These are phyloP conservation scores for Cotesia chilonis DNA, from an alignment of 1,140 invertebrate genomes.

Conservation along the genomic window DNA sequence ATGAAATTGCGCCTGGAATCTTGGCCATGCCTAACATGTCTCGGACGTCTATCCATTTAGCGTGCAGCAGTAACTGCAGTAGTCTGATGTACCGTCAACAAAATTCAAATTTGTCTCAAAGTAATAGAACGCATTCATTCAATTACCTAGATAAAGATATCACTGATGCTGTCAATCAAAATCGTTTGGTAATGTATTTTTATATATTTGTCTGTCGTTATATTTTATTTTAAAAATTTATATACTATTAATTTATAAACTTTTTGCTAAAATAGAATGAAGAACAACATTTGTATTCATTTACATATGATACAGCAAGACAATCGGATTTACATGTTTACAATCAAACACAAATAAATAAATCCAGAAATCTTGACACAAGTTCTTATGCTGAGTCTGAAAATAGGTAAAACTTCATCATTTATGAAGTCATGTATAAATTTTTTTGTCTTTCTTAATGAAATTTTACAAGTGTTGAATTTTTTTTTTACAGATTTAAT, in stretches of 20 bases:
- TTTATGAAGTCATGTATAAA: conserved; percentile 7
- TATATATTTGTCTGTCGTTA: neutral
- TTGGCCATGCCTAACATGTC: conserved; percentile 86
- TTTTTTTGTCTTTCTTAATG: neutral
- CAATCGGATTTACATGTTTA: conserved; percentile 39
- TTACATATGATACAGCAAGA: conserved; percentile 32
- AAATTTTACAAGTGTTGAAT: conserved; percentile 1
- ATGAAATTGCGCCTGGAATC: conserved; percentile 78
- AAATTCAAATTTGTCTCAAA: conserved; percentile 46
- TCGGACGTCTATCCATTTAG: conserved; percentile 67
- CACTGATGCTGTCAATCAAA: conserved; percentile 37
- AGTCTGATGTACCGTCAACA: conserved; percentile 47
- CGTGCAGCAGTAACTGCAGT: conserved; percentile 48
- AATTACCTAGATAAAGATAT: conserved; percentile 38
- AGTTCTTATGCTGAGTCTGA: conserved; percentile 44
- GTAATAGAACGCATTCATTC: conserved; percentile 36
- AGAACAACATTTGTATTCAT: conserved; percentile 37
- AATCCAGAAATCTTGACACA: conserved; percentile 43
- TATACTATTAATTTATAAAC: neutral
- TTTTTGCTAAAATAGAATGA: conserved; percentile 35
- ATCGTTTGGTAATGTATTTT: conserved; percentile 37
- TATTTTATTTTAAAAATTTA: conserved; percentile 16
- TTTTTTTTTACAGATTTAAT: conserved; percentile 31
- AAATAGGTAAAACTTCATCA: conserved; percentile 40
- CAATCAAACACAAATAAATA: conserved; percentile 50